phyloP scores from a whole-genome alignment of 2,113 vertebrate genomes.

The Syngnathus floridae region DNA sequence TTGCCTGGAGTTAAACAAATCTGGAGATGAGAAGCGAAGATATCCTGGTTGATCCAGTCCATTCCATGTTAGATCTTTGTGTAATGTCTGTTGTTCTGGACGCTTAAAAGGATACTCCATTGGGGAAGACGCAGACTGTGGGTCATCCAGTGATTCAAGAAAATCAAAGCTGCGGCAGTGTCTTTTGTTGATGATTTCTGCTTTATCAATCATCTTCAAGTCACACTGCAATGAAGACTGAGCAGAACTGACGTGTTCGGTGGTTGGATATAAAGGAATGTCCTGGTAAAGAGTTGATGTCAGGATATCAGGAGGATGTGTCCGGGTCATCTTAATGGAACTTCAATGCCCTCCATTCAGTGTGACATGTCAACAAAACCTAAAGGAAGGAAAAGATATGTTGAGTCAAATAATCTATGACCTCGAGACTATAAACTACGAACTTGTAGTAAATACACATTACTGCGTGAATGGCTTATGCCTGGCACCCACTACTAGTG shows the following conservation, averaged over 20 bases:
- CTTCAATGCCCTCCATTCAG: conserved; percentile 69
- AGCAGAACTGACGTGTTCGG: conserved; percentile 59
- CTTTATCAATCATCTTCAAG: conserved; percentile 77
- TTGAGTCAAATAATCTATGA: conserved; percentile 21
- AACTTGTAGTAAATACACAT: not conserved
- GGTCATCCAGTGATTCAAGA: conserved; percentile 86
- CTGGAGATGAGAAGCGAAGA: conserved; percentile 69
- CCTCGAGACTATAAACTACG: not conserved
- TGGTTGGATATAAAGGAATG: conserved; percentile 76
- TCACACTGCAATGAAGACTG: conserved; percentile 77
- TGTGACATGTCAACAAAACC: conserved; percentile 59
- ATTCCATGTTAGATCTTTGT: conserved; percentile 69
- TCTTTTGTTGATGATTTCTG: conserved; percentile 88
- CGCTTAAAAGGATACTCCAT: conserved; percentile 75
- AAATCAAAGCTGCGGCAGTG: conserved; percentile 96
- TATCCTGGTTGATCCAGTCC: conserved; percentile 66
- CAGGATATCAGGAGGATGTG: conserved; percentile 91
- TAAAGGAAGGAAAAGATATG: conserved; percentile 41
- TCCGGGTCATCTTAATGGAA: conserved; percentile 92
- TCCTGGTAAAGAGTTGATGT: conserved; percentile 88
- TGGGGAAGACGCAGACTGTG: conserved; percentile 57
- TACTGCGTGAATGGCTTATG: not conserved
- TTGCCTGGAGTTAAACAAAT: conserved; percentile 63
- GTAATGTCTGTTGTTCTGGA: conserved; percentile 55
- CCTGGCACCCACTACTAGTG: not conserved